Percentiles rank a stretch among this genome's conserved stretches.
Conservation (phyloP, 2,797 vertebrate species). For the Etheostoma nigrum region DNA sequence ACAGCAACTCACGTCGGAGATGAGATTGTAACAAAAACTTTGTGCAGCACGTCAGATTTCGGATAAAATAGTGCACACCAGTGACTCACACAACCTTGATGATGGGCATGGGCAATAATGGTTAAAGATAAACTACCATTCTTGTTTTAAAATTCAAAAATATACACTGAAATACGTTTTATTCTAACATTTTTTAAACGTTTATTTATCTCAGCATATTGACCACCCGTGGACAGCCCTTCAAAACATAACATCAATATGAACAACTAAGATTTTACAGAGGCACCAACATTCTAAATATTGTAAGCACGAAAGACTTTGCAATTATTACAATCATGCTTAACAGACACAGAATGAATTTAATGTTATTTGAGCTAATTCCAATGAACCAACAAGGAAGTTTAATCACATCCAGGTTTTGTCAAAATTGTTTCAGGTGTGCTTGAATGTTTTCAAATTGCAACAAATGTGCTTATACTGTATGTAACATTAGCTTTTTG, state of each 20-base stretch:
- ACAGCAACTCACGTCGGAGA: conserved; percentile 38
- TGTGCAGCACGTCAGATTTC: conserved; percentile 20
- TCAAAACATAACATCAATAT: background rate
- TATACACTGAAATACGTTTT: background rate
- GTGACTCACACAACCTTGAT: background rate
- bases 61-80: conserved; percentile 19
- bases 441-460: background rate
- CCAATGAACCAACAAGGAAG: background rate
- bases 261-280: background rate
- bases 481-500: background rate
- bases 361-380: background rate
- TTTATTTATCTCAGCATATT: background rate
- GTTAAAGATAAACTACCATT: background rate
- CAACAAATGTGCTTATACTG: background rate
- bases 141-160: background rate
- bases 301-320: background rate
- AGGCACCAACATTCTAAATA: background rate
- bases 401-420: background rate
- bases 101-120: background rate
- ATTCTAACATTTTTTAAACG: background rate
- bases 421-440: background rate
- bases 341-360: background rate
- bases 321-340: background rate
- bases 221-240: background rate
- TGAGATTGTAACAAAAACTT: conserved; percentile 40